Evolutionary conservation across 2,797 vertebrate species (phyloP).

Genomic region (Hydrophis major): DNA sequence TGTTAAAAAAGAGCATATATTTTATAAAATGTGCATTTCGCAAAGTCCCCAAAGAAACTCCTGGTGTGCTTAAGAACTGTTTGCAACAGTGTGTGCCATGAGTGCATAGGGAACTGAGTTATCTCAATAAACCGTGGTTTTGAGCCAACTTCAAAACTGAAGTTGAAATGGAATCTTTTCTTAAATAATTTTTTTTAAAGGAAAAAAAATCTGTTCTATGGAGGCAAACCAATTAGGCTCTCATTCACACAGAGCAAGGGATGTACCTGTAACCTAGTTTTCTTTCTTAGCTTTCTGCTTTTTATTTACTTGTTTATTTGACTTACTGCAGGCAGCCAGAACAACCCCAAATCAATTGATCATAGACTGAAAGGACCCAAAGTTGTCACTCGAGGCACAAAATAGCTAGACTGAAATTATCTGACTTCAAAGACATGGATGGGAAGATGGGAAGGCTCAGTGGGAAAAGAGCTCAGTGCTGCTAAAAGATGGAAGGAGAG

Average conservation of each 20-base stretch:
- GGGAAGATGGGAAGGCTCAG: background rate
- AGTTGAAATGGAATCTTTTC: background rate
- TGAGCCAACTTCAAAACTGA: background rate
- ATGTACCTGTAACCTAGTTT: background rate
- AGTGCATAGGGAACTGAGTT: background rate
- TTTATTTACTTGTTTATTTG: background rate
- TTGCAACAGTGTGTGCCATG: background rate
- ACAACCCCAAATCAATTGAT: background rate
- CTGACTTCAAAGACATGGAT: background rate
- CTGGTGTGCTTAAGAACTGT: background rate
- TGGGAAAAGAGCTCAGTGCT: background rate
- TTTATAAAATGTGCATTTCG: background rate
- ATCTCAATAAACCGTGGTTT: background rate
- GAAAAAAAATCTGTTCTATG: background rate
- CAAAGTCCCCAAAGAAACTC: background rate
- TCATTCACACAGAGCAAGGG: background rate
- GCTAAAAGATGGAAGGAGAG: background rate
- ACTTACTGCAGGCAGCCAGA: background rate
- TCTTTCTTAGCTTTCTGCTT: background rate
- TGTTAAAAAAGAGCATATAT: background rate
- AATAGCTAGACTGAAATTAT: background rate
- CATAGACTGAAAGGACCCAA: background rate
- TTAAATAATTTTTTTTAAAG: background rate
- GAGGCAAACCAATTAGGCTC: background rate
- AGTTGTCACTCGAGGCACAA: background rate